phyloP scores from a whole-genome alignment of 2,797 vertebrate genomes.

The Acridotheres tristis region DNA sequence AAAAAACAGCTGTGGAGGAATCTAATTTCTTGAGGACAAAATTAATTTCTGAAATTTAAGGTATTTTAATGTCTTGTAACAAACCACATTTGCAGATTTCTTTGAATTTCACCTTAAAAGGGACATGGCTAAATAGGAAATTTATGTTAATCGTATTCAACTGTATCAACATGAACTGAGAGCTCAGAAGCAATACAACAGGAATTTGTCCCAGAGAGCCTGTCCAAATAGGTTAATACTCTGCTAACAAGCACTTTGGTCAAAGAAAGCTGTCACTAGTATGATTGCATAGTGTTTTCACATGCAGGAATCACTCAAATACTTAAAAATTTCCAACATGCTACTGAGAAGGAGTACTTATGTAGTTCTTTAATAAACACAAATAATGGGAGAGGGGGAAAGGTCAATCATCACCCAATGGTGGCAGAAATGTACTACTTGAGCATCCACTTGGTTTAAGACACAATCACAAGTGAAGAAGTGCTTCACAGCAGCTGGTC shows the following conservation, averaged over 20 bases:
- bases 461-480: background rate
- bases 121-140: background rate
- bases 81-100: background rate
- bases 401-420: background rate
- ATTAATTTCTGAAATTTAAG: constrained; percentile 17
- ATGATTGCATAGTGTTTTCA: background rate
- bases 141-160: background rate
- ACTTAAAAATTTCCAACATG: background rate
- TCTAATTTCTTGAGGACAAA: background rate
- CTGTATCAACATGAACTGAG: background rate
- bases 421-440: background rate
- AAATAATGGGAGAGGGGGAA: background rate
- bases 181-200: background rate
- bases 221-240: background rate
- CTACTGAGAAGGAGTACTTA: background rate
- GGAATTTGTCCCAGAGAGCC: background rate
- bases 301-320: background rate
- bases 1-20: background rate
- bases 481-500: background rate
- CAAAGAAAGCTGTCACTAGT: background rate
- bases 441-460: background rate
- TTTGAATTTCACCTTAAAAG: background rate
- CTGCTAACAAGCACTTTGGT: background rate
- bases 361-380: background rate
- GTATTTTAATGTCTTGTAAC: background rate